Evolutionary conservation across 2,113 vertebrate species (phyloP).

Genomic region (Uria aalge): DNA sequence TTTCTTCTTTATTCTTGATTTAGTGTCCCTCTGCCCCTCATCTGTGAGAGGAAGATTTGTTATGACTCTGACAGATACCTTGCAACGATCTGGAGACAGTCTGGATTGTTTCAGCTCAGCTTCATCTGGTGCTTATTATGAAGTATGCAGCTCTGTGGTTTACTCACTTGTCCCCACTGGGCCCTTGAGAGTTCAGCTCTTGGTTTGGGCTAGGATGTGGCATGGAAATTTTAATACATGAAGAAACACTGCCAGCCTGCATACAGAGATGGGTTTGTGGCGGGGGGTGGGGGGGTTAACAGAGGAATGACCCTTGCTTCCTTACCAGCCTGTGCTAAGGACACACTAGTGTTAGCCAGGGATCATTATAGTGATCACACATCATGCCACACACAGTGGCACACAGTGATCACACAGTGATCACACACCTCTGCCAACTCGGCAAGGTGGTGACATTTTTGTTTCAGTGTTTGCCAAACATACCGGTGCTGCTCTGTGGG

Average conservation of each 20-base stretch:
- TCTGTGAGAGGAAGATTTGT: background rate
- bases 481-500: background rate
- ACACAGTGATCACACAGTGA: too few relatives aligned
- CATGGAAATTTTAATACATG: background rate
- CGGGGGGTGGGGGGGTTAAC: accelerated
- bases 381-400: too few relatives aligned
- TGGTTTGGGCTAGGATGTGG: background rate
- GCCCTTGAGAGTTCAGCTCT: background rate
- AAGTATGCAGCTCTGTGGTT: background rate
- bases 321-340: background rate
- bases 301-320: background rate
- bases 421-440: background rate
- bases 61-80: background rate
- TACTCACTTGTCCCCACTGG: too few relatives aligned
- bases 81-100: background rate
- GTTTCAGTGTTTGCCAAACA: background rate
- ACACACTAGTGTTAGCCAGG: background rate
- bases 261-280: background rate
- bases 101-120: background rate
- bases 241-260: background rate
- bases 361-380: background rate
- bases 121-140: background rate
- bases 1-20: background rate
- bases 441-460: background rate
- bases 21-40: background rate